phyloP scores from a whole-genome alignment of 2,888 invertebrate species.

The Hirudinaria manillensis region DNA sequence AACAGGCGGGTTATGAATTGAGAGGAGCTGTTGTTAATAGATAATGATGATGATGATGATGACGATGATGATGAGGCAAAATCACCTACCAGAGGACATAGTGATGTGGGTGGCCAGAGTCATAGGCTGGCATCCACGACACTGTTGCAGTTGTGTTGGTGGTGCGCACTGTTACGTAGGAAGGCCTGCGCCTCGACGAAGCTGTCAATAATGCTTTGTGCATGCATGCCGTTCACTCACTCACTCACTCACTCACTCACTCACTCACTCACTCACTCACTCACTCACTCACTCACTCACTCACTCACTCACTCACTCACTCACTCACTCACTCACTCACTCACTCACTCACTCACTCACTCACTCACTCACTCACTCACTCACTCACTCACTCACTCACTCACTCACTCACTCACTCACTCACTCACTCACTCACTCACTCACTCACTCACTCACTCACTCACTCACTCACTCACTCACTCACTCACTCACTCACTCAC shows the following conservation, averaged over 20 bases:
- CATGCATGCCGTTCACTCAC: background rate
- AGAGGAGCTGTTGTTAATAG: background rate
- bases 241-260: conserved; percentile 19
- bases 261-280: conserved; percentile 17
- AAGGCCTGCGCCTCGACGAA: conserved; percentile 64
- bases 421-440: conserved; percentile 33
- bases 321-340: conserved; percentile 17
- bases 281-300: conserved; percentile 18
- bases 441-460: conserved; percentile 32
- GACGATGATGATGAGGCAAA: conserved; percentile 6
- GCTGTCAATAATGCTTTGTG: background rate
- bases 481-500: conserved; percentile 26
- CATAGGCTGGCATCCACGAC: conserved; percentile 86
- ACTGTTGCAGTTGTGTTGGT: conserved; percentile 83
- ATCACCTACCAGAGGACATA: conserved; percentile 75
- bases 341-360: conserved; percentile 24
- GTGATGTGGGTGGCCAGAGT: conserved; percentile 88
- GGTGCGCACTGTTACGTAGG: conserved; percentile 76
- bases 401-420: conserved; percentile 33
- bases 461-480: conserved; percentile 25
- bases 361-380: conserved; percentile 36
- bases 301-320: conserved; percentile 18
- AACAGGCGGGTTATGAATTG: background rate
- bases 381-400: conserved; percentile 34
- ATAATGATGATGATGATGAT: conserved; percentile 27